Evolutionary conservation across 2,888 invertebrate genomes (phyloP), one percentile per base, ranked within the genome.

Genomic region (Drosophila affinis): DNA sequence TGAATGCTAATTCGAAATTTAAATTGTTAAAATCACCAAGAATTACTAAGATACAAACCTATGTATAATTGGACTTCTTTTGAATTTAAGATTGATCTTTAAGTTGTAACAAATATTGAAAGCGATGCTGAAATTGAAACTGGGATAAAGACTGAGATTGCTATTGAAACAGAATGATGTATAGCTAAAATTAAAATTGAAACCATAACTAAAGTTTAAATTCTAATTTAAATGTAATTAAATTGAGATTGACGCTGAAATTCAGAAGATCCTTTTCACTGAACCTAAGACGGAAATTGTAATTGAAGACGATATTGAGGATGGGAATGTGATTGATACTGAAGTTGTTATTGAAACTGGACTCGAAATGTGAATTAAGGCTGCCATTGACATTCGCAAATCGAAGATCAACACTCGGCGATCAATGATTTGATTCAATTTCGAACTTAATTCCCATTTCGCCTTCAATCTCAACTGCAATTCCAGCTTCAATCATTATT

Each of bases 121-220:
- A 24, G 10, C 10, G 3, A 54, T 39, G 7, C n/a, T n/a, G 39
- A 14, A 39, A 39, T 7, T 14, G 53, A 39, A 65, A 45, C 48
- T n/a, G 48, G 18, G 29, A 14, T 24, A 21, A 24, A 18, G 49
- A 49, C 24, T 48, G 44, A 32, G 67, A 65, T 54, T 65, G 39
- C 27, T 17, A 39, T 64, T 44, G 21, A 61, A 44, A 12, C 9
- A 18, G 53, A 53, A 54, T 18, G 18, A 27, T 14, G 60, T 34
- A 27, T 53, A 18, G 5, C 47, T 14, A 47, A 14, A 65, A 32
- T 10, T 6, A 14, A 10, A 48, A 49, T 24, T 32, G 14, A 2
- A 44, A n/a, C 9, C 44, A 17, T 18, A 49, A 39, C 18, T 17
- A 1, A 17, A 12, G 3, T 10, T 12, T 34, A 53, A 65, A 48